Evolutionary conservation across 2,797 vertebrate species (phyloP).

Genomic region (Ciconia nigra): DNA sequence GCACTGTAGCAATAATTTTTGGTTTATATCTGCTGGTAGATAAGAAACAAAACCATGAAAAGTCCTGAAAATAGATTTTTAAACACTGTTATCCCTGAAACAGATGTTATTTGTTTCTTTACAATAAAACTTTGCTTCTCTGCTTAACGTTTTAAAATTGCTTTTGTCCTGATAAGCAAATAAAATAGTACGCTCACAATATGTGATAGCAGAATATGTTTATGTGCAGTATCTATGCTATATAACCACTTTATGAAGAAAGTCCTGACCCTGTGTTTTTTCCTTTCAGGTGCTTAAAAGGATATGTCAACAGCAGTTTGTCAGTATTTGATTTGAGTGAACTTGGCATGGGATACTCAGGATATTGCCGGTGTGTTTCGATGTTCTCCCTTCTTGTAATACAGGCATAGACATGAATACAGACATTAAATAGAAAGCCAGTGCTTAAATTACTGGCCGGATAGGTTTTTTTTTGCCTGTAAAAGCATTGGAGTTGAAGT

Average conservation of each 20-base stretch:
- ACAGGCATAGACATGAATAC: not conserved
- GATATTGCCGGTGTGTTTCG: slow-evolving; percentile 82
- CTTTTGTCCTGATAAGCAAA: not conserved
- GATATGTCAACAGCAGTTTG: slow-evolving; percentile 96
- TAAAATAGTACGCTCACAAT: not conserved
- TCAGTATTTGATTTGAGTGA: slow-evolving; percentile 92
- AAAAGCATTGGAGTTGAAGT: not conserved
- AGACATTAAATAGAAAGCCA: not conserved
- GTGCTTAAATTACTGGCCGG: not conserved
- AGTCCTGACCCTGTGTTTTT: not conserved
- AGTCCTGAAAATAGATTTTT: not conserved
- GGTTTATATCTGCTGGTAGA: not conserved
- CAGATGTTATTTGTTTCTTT: not conserved
- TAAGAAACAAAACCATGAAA: not conserved
- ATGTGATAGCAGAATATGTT: not conserved
- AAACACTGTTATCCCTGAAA: not conserved
- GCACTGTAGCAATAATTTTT: not conserved
- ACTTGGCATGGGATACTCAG: slow-evolving; percentile 79
- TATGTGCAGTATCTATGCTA: not conserved
- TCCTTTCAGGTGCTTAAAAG: slow-evolving; percentile 86
- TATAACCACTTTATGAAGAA: not conserved
- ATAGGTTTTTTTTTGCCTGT: not conserved
- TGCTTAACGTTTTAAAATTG: not conserved
- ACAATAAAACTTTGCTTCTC: not conserved
- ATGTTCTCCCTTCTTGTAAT: not conserved